These are phyloP conservation scores for Tipula vernalis DNA, from an alignment of 2,888 invertebrate genomes.

Conservation along the genomic window DNA sequence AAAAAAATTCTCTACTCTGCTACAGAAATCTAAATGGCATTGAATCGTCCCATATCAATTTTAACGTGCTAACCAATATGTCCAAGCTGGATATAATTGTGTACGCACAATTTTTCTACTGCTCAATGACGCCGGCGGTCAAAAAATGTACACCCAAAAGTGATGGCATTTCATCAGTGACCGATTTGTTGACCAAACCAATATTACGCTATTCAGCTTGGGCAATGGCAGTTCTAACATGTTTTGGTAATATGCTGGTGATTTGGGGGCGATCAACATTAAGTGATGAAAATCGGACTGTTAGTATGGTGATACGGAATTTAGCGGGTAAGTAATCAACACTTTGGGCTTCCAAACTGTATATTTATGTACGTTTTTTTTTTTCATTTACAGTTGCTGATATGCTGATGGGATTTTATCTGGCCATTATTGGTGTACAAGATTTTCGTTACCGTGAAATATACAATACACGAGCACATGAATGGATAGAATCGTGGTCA, in stretches of 20 bases:
- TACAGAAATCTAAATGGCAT: slow-evolving; percentile 42
- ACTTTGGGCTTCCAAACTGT: not conserved
- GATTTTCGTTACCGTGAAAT: slow-evolving; percentile 44
- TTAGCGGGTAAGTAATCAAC: slow-evolving; percentile 33
- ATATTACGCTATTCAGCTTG: slow-evolving; percentile 46
- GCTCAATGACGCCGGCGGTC: slow-evolving; percentile 45
- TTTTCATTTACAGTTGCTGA: slow-evolving; percentile 41
- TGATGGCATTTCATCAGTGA: slow-evolving; percentile 49
- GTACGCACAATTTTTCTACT: slow-evolving; percentile 49
- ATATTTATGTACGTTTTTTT: not conserved
- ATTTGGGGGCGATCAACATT: slow-evolving; percentile 46
- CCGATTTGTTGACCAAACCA: slow-evolving; percentile 44
- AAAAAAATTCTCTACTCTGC: no score
- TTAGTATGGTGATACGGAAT: slow-evolving; percentile 51
- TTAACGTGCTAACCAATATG: slow-evolving; percentile 37
- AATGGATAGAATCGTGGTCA: slow-evolving; percentile 53
- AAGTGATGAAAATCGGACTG: slow-evolving; percentile 46
- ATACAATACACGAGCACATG: slow-evolving; percentile 43
- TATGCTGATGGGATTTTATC: slow-evolving; percentile 54
- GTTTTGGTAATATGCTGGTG: slow-evolving; percentile 48
- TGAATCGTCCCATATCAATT: slow-evolving; percentile 38
- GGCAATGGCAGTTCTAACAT: slow-evolving; percentile 46
- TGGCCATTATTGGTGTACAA: slow-evolving; percentile 46
- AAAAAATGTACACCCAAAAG: slow-evolving; percentile 45
- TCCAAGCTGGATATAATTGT: slow-evolving; percentile 41